Percentiles rank a stretch among this genome's conserved stretches.
Evolutionary conservation across 2,113 vertebrate genomes (phyloP).

Genomic region (Rhagologus leucostigma): DNA sequence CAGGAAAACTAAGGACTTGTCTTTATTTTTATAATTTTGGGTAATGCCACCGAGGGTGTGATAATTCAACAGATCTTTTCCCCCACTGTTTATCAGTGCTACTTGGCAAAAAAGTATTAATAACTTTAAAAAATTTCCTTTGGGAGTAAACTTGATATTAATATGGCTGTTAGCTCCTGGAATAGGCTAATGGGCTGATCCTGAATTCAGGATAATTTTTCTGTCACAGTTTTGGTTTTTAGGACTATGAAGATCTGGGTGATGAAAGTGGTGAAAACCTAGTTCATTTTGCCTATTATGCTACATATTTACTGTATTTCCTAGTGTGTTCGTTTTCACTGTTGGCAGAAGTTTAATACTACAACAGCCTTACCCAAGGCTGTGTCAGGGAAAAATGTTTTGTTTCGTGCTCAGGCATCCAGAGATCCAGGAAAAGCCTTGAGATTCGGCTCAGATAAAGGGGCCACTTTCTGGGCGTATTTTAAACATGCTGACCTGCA

Average conservation of each 20-base stretch:
- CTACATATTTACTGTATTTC: not conserved
- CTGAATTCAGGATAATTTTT: not conserved
- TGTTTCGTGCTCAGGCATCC: not conserved
- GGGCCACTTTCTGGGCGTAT: not conserved
- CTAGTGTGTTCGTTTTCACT: not conserved
- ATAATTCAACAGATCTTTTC: not conserved
- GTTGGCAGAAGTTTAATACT: not conserved
- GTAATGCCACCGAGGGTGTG: not conserved
- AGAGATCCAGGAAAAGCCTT: not conserved
- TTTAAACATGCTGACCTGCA: not conserved
- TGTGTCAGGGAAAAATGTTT: not conserved
- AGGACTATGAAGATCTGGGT: not conserved
- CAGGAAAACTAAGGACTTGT: not conserved
- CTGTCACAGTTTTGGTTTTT: not conserved
- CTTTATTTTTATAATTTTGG: slow-evolving; percentile 5
- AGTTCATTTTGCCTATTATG: not conserved
- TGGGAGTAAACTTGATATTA: not conserved
- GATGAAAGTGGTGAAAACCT: not conserved
- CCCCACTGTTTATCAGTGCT: not conserved
- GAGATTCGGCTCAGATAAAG: not conserved
- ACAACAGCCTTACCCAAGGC: not conserved
- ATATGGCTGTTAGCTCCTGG: not conserved
- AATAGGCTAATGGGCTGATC: not conserved
- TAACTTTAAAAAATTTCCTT: not conserved
- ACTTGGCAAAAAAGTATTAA: not conserved